Evolutionary conservation across 2,113 vertebrate genomes (phyloP), one percentile per base, ranked within the genome.

Genomic region (Henicopernis longicauda): DNA sequence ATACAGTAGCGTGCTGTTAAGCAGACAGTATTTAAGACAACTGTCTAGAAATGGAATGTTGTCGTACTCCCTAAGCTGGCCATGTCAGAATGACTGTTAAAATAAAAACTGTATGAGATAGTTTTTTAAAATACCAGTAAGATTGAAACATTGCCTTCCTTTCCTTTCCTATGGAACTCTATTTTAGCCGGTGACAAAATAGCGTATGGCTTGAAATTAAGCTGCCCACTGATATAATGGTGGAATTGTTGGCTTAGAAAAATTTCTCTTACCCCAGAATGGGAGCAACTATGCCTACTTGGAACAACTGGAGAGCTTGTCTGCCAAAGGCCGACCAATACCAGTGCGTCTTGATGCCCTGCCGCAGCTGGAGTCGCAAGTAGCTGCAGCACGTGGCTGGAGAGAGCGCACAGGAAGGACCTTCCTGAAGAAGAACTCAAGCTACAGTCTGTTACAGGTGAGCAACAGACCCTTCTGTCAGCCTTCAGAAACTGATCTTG

Each of bases 351-450:
- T 99, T 0, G 99, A 99, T 29, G 98, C 99, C 0, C 97, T 99
- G 89, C 98, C 98, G 2, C 99, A 99, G 96, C 98, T 99, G 91
- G 99, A 99, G 91, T 99, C 99, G 7, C 99, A 99, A 96, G 99
- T 99, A 45, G 98, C 99, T 10, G 98, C 99, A 6, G 99, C 99
- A 1, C 98, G 99, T 12, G 99, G 99, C 21, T 99, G 99, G 99
- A 99, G 99, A 87, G 99, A 99, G 92, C 98, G 99, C 80, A 99
- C 99, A 0, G 99, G 98, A 8, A 98, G 99, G 88, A 99, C 99
- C 62, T 99, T 99, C 94, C 98, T 99, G n/a, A 99, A 99, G 97
- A 99, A 99, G 97, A 99, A 99, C 97, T 99, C 99, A 12, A 99
- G 99, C 42, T 99, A 99, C 93, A 99, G 98, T 0, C 96, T 99